phyloP scores from a whole-genome alignment of 2,888 invertebrate genomes.

The Hyposoter didymator region DNA sequence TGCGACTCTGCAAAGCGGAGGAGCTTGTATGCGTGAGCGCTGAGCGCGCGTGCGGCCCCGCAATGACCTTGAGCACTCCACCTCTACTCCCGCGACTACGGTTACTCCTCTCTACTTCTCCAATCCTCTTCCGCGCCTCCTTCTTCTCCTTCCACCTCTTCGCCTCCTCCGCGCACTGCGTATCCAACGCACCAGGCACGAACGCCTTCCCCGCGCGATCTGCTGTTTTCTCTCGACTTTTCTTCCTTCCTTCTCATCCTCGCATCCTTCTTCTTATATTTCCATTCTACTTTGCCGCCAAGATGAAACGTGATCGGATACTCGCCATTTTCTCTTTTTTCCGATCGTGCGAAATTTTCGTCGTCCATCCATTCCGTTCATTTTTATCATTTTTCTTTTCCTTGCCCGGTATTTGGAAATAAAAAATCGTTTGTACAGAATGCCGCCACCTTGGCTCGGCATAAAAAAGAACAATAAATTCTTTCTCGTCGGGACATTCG shows the following conservation, averaged over 20 bases:
- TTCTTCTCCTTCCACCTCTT: constrained; percentile 1
- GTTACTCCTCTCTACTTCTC: constrained; percentile 52
- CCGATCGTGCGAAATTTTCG: too few relatives aligned
- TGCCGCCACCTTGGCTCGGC: background rate
- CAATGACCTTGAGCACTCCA: constrained; percentile 80
- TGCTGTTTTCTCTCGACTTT: background rate
- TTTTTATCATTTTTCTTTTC: background rate
- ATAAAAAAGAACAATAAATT: too few relatives aligned
- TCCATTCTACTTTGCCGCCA: background rate
- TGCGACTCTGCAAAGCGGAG: constrained; percentile 70
- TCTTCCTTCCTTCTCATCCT: background rate
- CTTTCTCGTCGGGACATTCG: background rate
- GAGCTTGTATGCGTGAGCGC: constrained; percentile 68
- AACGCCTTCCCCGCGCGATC: background rate
- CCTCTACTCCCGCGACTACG: constrained; percentile 61
- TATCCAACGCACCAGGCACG: constrained; percentile 1
- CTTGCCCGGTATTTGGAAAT: background rate
- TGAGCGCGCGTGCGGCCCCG: constrained; percentile 82
- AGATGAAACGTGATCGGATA: background rate
- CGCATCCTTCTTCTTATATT: background rate
- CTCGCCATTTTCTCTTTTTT: background rate
- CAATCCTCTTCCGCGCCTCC: constrained; percentile 37
- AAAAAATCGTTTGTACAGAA: background rate
- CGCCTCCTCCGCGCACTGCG: background rate
- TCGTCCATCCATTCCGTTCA: too few relatives aligned